These are phyloP conservation scores for Ophioninae sp. DNA, from an alignment of 2,888 invertebrate genomes.

Conservation along the genomic window DNA sequence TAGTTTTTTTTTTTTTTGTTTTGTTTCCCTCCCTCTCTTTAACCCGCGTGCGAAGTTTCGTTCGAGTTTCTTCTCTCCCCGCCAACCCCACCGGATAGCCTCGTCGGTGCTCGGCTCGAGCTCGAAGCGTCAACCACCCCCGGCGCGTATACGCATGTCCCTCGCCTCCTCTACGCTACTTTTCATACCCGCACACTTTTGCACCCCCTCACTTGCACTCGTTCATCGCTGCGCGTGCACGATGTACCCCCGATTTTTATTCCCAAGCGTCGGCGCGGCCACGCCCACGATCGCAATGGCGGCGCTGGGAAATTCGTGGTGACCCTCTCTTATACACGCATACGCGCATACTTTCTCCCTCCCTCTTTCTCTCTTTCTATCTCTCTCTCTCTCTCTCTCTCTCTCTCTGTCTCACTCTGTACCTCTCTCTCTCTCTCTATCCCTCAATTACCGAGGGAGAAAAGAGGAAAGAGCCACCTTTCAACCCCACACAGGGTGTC, in stretches of 20 bases:
- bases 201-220: constrained; percentile 62
- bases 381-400: neutral
- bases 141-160: constrained; percentile 61
- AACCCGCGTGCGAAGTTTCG: constrained; percentile 32
- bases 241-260: constrained; percentile 73
- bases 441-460: neutral
- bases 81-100: constrained; percentile 30
- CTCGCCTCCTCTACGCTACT: constrained; percentile 46
- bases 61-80: constrained; percentile 51
- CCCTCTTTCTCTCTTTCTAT: neutral
- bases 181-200: constrained; percentile 47
- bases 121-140: constrained; percentile 60
- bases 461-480: constrained; percentile 71
- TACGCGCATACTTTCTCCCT: constrained; percentile 1
- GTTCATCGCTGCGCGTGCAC: constrained; percentile 53
- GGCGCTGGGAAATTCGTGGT: constrained; percentile 72
- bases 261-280: constrained; percentile 79
- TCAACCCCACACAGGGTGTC: constrained; percentile 64
- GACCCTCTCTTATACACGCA: neutral
- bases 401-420: constrained; percentile 18
- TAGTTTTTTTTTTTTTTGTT: no score
- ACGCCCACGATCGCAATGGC: constrained; percentile 79
- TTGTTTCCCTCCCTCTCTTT: constrained; percentile 65
- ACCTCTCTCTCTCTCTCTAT: constrained; percentile 9
- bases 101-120: constrained; percentile 38